Base-by-base conservation (phyloP, 2,113 vertebrate genomes). In the Leucopternis melanops region DNA sequence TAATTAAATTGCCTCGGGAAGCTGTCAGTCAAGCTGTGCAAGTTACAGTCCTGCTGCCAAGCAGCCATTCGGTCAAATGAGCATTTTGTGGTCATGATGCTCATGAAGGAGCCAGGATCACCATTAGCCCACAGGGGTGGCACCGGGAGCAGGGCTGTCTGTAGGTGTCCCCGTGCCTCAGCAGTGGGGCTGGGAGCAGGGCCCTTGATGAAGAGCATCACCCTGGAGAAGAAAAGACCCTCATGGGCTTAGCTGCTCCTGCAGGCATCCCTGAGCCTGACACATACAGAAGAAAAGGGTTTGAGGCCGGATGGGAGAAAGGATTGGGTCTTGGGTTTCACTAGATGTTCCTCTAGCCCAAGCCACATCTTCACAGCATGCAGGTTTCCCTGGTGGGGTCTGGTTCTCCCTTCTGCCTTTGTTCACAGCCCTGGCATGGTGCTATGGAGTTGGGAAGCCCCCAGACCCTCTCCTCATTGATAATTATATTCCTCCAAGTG, bases 1-100 rank as follows among this genome's bases (percentile, higher is more conserved):
- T 86, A 65, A 94, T 93, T 91, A 79, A 92, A 94, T 94, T 82
- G 63, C 91, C 92, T 82, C 12, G 5, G 91, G 92, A 88, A 66
- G 54, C 91, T 94, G 85, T 72, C 22, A 66, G 55, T 90, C 92
- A 93, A n/a, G 5, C 55, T 31, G 1, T 49, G 58, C 23, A 12
- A 86, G 67, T 40, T 42, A 25, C 70, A 82, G 57, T 23, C 85
- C 47, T 26, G 88, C 88, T 86, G 66, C 81, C 93, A 93, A 77
- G 82, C 65, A 81, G 70, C 61, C 44, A 1, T 61, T 70, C 5
- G 8, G 88, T 77, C 90, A 92, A 82, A 65, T 11, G 52, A 85
- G 66, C 13, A 8, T 65, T 75, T 86, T 87, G 74, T 70, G 57
- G 75, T 91, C 0, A 1, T 69, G 83, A 29, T 47, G 23, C 49